Conservation (phyloP, 1,140 invertebrate species). For the Ridgeia piscesae region DNA sequence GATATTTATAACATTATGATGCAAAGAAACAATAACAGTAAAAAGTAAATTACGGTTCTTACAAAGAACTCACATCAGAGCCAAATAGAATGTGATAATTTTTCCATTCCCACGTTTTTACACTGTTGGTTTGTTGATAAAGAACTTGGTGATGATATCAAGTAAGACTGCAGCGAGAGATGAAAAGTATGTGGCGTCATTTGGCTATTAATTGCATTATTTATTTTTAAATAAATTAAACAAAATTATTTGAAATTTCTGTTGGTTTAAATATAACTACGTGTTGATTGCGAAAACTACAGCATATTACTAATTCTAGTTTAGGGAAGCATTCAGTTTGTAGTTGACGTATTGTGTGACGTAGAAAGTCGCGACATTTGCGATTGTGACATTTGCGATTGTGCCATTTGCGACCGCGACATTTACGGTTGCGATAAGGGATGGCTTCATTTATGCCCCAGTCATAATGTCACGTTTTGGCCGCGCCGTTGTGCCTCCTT, state of each 20-base stretch:
- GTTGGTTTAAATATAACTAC: neutral
- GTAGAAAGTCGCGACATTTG: too few relatives aligned
- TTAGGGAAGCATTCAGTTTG: neutral
- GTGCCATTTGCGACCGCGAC: too few relatives aligned
- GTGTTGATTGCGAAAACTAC: neutral
- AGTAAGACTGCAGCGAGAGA: neutral
- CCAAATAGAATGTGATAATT: neutral
- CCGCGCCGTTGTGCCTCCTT: too few relatives aligned
- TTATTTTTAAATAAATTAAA: neutral
- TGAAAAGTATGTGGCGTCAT: neutral
- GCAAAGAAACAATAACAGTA: neutral
- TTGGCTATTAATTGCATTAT: neutral
- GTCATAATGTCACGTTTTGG: too few relatives aligned
- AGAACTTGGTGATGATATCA: neutral
- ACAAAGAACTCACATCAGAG: neutral
- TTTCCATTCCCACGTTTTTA: neutral
- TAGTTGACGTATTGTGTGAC: neutral
- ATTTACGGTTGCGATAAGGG: too few relatives aligned
- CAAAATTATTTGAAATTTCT: neutral
- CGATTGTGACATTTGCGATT: too few relatives aligned
- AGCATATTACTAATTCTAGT: neutral
- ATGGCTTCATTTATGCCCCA: too few relatives aligned
- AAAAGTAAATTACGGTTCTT: neutral
- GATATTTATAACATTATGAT: neutral
- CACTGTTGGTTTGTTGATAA: neutral